Evolutionary conservation across 2,113 vertebrate genomes (phyloP), one percentile per base, ranked within the genome.

Genomic region (Lota lota): DNA sequence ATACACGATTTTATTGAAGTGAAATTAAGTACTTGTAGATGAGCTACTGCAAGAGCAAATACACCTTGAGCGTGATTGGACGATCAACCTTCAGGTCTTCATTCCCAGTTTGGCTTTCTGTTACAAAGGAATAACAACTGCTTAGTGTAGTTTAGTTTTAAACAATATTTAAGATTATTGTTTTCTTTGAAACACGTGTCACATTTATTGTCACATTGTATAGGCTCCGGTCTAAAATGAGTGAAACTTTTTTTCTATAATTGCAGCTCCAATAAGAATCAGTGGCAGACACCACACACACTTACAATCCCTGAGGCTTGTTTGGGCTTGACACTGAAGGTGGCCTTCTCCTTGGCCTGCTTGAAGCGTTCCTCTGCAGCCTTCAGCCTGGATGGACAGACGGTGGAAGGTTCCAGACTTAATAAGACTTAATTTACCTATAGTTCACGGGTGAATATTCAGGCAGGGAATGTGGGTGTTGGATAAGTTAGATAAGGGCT

Each of bases 61-160:
- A 47, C 40, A 47, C 40, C 40, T 47, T 47, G 8, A 10, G 40
- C 2, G 40, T 47, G 40, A 47, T 56, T n/a, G 53, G 53, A 56
- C 5, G 53, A 56, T 18, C 53, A 56, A 18, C 84, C 63, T 51
- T 94, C 86, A 97, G 56, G 94, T 97, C 90, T 98, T 98, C 95
- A 98, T 96, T 69, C 94, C 96, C 84, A 98, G 93, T 84, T 98
- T 98, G 77, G 96, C 96, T 97, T 98, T 98, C 97, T 98, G 92
- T 84, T 89, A 89, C 87, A 81, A 51, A 82, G 40, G 75, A 22
- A 67, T 11, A 15, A 56, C 60, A 66, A 72, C 15, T 66, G 15
- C 75, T 57, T 1, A 58, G 3, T 64, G 5, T 67, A 19, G 18
- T 70, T 66, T 28, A 20, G 15, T 47, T 17, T 2, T 12, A 56